These are phyloP conservation scores for Idaea dimidiata DNA, from an alignment of 2,888 invertebrate genomes.

Conservation along the genomic window DNA sequence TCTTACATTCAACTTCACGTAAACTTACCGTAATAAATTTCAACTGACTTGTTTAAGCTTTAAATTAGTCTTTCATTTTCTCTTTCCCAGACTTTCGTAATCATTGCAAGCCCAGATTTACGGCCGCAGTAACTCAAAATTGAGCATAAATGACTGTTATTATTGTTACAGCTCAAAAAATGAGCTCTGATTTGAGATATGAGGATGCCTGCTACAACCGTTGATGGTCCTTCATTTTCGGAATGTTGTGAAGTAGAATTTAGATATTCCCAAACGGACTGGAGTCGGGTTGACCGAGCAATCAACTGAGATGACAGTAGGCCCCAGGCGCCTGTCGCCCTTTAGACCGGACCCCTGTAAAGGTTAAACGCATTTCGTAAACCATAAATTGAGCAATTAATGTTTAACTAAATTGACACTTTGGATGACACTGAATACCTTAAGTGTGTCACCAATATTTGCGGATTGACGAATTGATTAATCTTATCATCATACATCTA, in stretches of 20 bases:
- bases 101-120: background rate
- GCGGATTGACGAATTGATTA: background rate
- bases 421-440: background rate
- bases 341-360: background rate
- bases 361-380: background rate
- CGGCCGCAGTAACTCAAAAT: background rate
- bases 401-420: background rate
- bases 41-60: background rate
- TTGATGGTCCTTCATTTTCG: background rate
- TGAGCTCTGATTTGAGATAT: background rate
- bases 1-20: background rate
- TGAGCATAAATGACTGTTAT: background rate
- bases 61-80: background rate
- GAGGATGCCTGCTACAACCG: background rate
- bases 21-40: background rate
- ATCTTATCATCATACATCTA: background rate
- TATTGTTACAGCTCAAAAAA: background rate
- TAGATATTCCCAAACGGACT: background rate
- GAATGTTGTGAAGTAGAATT: background rate
- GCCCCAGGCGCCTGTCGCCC: conserved; percentile 24
- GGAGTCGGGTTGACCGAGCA: conserved; percentile 24
- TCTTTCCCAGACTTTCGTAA: background rate
- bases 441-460: background rate
- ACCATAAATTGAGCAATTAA: background rate
- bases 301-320: conserved; percentile 47